phyloP scores from a whole-genome alignment of 2,888 invertebrate species.

The Papilio elwesi region DNA sequence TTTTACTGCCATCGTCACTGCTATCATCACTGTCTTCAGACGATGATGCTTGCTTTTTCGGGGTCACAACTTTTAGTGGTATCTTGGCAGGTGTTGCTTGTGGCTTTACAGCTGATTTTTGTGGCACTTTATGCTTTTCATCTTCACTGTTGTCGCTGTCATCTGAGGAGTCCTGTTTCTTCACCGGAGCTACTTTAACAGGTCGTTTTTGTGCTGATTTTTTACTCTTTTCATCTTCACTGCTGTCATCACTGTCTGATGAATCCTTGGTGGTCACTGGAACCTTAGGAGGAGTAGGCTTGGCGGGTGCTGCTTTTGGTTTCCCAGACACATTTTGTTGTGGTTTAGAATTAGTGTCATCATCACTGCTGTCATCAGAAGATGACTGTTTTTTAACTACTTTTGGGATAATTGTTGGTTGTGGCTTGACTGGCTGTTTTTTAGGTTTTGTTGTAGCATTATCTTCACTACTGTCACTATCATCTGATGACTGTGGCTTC shows the following conservation, averaged over 20 bases:
- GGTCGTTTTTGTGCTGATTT: constrained; percentile 51
- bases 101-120: constrained; percentile 53
- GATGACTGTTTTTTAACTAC: constrained; percentile 59
- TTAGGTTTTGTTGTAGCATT: constrained; percentile 58
- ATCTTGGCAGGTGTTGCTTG: constrained; percentile 41
- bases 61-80: constrained; percentile 41
- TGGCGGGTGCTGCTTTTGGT: constrained; percentile 41
- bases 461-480: constrained; percentile 65
- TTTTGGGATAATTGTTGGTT: constrained; percentile 45
- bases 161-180: constrained; percentile 60
- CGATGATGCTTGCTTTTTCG: constrained; percentile 52
- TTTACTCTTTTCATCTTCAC: constrained; percentile 69
- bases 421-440: constrained; percentile 56
- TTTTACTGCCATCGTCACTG: constrained; percentile 53
- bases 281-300: constrained; percentile 50
- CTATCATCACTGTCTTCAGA: constrained; percentile 50
- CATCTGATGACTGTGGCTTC: constrained; percentile 66
- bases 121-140: constrained; percentile 45
- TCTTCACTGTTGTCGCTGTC: constrained; percentile 54
- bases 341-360: constrained; percentile 62
- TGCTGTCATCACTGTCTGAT: constrained; percentile 66
- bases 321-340: constrained; percentile 41
- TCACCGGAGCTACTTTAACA: constrained; percentile 54
- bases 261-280: constrained; percentile 63
- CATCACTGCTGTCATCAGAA: constrained; percentile 58